Conservation (phyloP, 2,888 invertebrate genomes). For the Spilosoma lubricipeda region DNA sequence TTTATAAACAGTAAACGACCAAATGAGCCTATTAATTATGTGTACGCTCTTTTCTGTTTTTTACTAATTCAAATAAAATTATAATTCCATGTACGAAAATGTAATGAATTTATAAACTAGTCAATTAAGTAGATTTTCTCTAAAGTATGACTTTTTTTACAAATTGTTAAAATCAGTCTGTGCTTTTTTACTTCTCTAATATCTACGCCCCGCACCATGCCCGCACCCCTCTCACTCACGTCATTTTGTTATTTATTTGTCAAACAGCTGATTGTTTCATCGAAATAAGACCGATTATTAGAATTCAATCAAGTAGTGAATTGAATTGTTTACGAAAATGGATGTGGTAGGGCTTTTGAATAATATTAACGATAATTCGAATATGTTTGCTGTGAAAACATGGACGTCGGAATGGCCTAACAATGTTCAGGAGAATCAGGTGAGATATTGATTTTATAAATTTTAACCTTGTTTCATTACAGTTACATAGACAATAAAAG, state of each 20-base stretch:
- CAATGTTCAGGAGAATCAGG: constrained; percentile 83
- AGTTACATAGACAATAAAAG: constrained; percentile 18
- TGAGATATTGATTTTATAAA: constrained; percentile 65
- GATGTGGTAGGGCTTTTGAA: constrained; percentile 80
- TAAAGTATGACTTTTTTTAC: too few species aligned
- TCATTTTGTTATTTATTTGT: constrained; percentile 53
- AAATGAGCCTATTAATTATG: too few species aligned
- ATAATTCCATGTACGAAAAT: too few species aligned
- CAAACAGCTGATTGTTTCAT: constrained; percentile 66
- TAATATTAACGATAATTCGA: constrained; percentile 79
- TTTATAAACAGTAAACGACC: too few species aligned
- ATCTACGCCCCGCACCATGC: too few species aligned
- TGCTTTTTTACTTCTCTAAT: constrained; percentile 2
- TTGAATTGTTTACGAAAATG: constrained; percentile 64
- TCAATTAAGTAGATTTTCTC: too few species aligned
- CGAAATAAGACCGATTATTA: constrained; percentile 48
- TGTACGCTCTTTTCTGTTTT: too few species aligned
- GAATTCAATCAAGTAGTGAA: constrained; percentile 36
- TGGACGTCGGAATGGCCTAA: constrained; percentile 83
- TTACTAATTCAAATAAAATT: too few species aligned
- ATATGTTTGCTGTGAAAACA: constrained; percentile 82
- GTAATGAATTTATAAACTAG: too few species aligned
- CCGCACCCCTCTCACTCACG: constrained; percentile 19
- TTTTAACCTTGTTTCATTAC: constrained; percentile 28
- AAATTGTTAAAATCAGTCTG: not conserved